Base-by-base conservation (phyloP, 2,888 invertebrate genomes). In the Drosophila monieri region DNA sequence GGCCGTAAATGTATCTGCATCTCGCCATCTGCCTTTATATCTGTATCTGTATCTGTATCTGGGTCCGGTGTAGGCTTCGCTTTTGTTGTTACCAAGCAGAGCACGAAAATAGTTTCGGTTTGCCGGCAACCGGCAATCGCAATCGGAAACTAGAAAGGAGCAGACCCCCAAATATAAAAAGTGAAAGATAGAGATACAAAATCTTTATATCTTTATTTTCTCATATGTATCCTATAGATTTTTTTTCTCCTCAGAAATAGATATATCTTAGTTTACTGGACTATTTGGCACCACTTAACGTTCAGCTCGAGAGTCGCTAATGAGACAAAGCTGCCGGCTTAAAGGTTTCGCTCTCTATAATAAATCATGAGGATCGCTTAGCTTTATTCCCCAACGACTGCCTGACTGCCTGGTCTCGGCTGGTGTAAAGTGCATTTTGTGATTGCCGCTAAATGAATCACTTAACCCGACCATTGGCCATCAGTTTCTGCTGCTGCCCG, bases 381-480 rank as follows among this genome's bases (percentile, higher is more conserved):
- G 61, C 58, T 8, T 49, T 54, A 49, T 23, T 3, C 23, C 37
- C 5, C 37, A 6, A 14, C 37, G 4, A 9, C 30, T 14, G 15
- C 25, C 43, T 44, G 8, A 1, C 15, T 15, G 9, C 15, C 1
- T 12, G 30, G 23, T 27, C 14, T 9, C 12, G 10, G 30, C 21
- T 9, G 56, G 52, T 70, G 80, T 67, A 85, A 83, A 81, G 81
- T 88, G 81, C 88, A 88, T 88, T 81, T 79, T 88, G 68, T 81
- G 81, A 81, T 81, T 88, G 81, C 88, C 86, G 77, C 88, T 88
- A 81, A 81, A 81, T 81, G 81, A 81, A 81, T 81, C 81, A 81
- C 88, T 81, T 81, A 81, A 85, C 86, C 86, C 80, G 76, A 57
- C 58, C 56, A 53, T 41, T 49, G 48, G 12, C 32, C 48, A 71